Conservation (phyloP, 2,888 invertebrate genomes). For the Sericinus montela region DNA sequence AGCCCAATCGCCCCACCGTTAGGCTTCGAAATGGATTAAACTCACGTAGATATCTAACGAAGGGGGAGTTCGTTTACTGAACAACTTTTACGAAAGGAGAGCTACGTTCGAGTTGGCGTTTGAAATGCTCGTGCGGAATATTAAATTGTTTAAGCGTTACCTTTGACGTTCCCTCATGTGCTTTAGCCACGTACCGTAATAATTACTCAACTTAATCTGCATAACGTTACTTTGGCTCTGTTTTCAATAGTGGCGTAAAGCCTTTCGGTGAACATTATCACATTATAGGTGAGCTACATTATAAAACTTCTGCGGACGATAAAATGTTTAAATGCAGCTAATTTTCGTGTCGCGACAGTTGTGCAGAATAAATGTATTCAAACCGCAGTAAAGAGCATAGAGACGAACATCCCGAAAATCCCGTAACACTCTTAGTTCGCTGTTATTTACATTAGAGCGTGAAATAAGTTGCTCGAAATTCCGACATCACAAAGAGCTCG, state of each 20-base stretch:
- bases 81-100: slow-evolving; percentile 73
- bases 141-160: slow-evolving; percentile 77
- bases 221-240: slow-evolving; percentile 51
- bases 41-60: slow-evolving; percentile 79
- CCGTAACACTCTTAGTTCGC: slow-evolving; percentile 52
- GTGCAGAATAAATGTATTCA: slow-evolving; percentile 46
- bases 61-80: slow-evolving; percentile 70
- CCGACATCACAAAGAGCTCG: slow-evolving; percentile 59
- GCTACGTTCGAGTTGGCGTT: slow-evolving; percentile 72
- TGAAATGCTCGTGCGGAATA: slow-evolving; percentile 75
- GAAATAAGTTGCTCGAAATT: slow-evolving; percentile 68
- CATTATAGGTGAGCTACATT: slow-evolving; percentile 33
- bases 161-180: slow-evolving; percentile 59
- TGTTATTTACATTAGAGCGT: slow-evolving; percentile 63
- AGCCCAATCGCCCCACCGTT: slow-evolving; percentile 44
- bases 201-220: slow-evolving; percentile 65
- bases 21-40: slow-evolving; percentile 63
- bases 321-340: slow-evolving; percentile 40
- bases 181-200: slow-evolving; percentile 57
- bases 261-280: slow-evolving; percentile 31
- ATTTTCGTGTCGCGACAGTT: slow-evolving; percentile 36
- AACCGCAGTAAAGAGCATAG: slow-evolving; percentile 44
- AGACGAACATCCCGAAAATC: slow-evolving; percentile 52
- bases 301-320: slow-evolving; percentile 30
- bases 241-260: slow-evolving; percentile 31